These are phyloP conservation scores for Drosophila monieri DNA, from an alignment of 2,888 invertebrate genomes.

Conservation along the genomic window DNA sequence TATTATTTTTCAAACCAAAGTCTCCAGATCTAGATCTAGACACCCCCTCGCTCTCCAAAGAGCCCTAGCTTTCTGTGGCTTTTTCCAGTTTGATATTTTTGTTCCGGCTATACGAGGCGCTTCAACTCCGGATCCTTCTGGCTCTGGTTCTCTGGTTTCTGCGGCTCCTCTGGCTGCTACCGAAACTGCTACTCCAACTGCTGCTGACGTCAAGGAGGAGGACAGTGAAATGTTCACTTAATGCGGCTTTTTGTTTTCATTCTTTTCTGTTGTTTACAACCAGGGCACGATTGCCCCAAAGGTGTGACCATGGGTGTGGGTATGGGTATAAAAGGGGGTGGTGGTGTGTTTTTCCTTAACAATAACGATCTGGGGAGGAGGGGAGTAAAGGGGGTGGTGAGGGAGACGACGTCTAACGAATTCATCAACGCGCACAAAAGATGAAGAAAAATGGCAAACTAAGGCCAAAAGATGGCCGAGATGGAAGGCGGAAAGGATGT, in stretches of 20 bases:
- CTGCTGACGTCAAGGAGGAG: constrained; percentile 34
- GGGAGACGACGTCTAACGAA: constrained; percentile 51
- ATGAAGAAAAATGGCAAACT: constrained; percentile 67
- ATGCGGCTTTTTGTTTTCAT: constrained; percentile 34
- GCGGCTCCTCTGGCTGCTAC: neutral
- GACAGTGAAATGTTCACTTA: constrained; percentile 36
- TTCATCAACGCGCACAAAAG: constrained; percentile 64
- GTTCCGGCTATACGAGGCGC: constrained; percentile 3
- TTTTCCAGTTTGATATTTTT: constrained; percentile 5
- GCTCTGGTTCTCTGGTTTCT: constrained; percentile 1
- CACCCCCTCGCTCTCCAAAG: no score
- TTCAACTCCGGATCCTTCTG: neutral
- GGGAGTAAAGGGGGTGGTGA: neutral
- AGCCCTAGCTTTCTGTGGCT: neutral
- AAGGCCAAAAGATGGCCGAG: constrained; percentile 51
- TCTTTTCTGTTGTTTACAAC: constrained; percentile 46
- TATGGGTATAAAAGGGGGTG: neutral
- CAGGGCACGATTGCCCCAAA: constrained; percentile 55
- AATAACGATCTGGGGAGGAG: neutral
- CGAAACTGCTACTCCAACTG: constrained; percentile 5
- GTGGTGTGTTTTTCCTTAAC: neutral
- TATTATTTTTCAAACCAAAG: no score
- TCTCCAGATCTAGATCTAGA: no score
- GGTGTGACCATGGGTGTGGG: constrained; percentile 51
- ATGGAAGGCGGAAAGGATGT: constrained; percentile 32